Conservation (phyloP, 37 sponge, comb jelly and placozoan genomes). For the Eunapius fragilis region DNA sequence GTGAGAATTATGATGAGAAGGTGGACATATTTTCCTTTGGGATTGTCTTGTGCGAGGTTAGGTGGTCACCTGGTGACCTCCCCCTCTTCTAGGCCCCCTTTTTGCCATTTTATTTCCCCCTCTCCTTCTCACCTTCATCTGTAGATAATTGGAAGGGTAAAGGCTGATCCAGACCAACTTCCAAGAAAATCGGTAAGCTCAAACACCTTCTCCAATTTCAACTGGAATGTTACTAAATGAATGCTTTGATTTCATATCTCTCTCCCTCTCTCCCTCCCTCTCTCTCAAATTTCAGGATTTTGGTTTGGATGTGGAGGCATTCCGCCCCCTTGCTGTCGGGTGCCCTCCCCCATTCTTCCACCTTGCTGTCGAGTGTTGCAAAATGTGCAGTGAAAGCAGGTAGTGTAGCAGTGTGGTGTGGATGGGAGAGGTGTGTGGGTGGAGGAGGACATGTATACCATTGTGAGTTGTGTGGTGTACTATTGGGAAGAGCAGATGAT, state of each 20-base stretch:
- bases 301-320: slow-evolving; percentile 66
- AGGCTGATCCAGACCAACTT: slow-evolving; percentile 87
- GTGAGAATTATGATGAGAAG: slow-evolving; percentile 74
- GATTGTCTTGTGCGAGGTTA: slow-evolving; percentile 89
- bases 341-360: slow-evolving; percentile 74
- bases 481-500: neutral
- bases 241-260: neutral
- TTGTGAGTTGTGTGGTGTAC: neutral
- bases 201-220: neutral
- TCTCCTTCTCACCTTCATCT: neutral
- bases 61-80: neutral
- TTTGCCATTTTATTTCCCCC: neutral
- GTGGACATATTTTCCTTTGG: slow-evolving; percentile 92
- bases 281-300: slow-evolving; percentile 43
- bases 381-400: slow-evolving; percentile 61
- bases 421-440: neutral
- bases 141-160: slow-evolving; percentile 80
- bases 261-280: neutral
- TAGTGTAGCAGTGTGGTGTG: neutral
- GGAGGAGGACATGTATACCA: neutral
- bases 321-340: slow-evolving; percentile 38
- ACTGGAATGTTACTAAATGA: no score
- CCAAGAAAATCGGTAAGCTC: slow-evolving; percentile 65
- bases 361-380: slow-evolving; percentile 68
- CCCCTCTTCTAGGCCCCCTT: neutral